Conservation (phyloP, 2,113 vertebrate species). For the Mionectes macconnelli region DNA sequence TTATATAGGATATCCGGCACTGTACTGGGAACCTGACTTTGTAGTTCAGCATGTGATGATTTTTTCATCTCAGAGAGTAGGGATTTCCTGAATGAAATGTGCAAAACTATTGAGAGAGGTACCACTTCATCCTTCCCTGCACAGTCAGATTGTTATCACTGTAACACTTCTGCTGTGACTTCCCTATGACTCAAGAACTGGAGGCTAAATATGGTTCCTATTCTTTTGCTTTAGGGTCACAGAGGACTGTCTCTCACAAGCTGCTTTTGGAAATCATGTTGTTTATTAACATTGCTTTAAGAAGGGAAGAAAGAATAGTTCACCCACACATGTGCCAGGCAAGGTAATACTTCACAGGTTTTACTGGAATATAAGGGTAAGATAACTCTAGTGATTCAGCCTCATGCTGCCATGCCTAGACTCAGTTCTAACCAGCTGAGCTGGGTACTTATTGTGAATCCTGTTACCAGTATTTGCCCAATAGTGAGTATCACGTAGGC, state of each 20-base stretch:
- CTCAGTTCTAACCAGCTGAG: not conserved
- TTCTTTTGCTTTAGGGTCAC: not conserved
- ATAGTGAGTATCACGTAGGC: not conserved
- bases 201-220: not conserved
- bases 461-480: accelerated
- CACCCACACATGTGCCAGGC: not conserved
- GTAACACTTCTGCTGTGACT: not conserved
- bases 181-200: not conserved
- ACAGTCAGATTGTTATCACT: not conserved
- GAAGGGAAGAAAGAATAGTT: accelerated
- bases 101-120: not conserved
- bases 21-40: not conserved
- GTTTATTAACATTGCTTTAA: not conserved
- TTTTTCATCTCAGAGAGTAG: not conserved
- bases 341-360: not conserved
- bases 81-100: constrained; percentile 30
- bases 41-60: not conserved
- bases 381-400: not conserved
- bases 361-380: not conserved
- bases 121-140: not conserved
- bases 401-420: not conserved
- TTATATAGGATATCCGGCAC: constrained; percentile 9
- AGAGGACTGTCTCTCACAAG: not conserved
- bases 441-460: not conserved
- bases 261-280: not conserved